phyloP scores from a whole-genome alignment of 2,797 vertebrate genomes.

The Vultur gryphus region DNA sequence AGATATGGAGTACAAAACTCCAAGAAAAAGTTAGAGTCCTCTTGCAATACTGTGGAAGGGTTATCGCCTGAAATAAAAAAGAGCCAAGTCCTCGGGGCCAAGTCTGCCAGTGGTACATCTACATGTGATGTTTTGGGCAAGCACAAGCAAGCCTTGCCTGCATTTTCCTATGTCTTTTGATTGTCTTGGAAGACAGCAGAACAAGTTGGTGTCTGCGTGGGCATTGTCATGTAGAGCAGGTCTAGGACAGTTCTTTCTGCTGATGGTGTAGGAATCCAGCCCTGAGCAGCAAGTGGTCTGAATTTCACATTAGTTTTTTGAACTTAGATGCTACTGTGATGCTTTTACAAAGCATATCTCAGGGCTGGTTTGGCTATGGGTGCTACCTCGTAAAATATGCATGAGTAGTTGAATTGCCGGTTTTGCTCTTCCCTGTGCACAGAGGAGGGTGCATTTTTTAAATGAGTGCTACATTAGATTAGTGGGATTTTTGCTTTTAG shows the following conservation, averaged over 20 bases:
- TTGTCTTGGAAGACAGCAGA: neutral
- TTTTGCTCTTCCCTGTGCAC: neutral
- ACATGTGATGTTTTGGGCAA: rapidly evolving
- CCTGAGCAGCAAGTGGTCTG: neutral
- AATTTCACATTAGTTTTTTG: neutral
- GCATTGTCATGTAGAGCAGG: neutral
- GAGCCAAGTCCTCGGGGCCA: neutral
- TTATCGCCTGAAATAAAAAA: neutral
- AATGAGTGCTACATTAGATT: neutral
- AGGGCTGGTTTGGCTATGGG: neutral
- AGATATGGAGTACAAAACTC: neutral
- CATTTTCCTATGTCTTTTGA: rapidly evolving
- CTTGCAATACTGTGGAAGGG: rapidly evolving
- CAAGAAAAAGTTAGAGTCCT: neutral
- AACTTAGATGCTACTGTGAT: neutral
- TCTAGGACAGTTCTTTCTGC: neutral
- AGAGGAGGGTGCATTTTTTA: neutral
- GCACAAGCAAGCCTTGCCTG: neutral
- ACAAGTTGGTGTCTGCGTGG: neutral
- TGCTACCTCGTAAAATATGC: neutral
- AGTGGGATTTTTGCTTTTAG: neutral
- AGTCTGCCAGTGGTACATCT: neutral
- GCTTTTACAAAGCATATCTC: neutral
- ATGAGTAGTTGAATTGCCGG: neutral
- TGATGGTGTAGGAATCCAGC: neutral